Evolutionary conservation across 2,113 vertebrate species (phyloP).

Genomic region (Nyctereutes procyonoides): DNA sequence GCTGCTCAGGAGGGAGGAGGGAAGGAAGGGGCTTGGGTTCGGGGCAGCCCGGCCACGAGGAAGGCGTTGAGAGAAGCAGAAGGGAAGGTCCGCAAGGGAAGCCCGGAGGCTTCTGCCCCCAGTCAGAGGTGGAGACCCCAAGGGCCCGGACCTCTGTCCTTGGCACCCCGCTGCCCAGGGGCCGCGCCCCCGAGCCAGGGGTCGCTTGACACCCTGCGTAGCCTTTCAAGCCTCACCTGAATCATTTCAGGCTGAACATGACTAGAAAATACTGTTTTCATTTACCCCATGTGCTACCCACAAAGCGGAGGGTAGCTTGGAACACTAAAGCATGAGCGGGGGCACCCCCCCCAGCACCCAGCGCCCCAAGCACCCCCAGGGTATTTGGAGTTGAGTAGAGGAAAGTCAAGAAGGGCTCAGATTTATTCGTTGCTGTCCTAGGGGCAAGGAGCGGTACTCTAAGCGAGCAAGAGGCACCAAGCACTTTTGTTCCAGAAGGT

Average conservation of each 20-base stretch:
- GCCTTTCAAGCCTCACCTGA: neutral
- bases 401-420: neutral
- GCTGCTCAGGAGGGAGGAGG: neutral
- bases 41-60: neutral
- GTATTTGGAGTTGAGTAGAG: neutral
- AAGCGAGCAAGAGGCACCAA: neutral
- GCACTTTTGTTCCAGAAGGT: neutral
- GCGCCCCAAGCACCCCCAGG: neutral
- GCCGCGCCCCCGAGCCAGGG: neutral
- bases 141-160: neutral
- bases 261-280: neutral
- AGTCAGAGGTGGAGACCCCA: neutral
- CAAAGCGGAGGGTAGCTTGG: neutral
- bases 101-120: neutral
- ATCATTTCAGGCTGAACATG: neutral
- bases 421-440: neutral
- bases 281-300: neutral
- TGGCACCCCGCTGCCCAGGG: neutral
- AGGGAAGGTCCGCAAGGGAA: neutral
- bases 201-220: neutral
- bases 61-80: neutral
- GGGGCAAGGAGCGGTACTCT: neutral
- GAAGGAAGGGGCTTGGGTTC: neutral
- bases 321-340: neutral
- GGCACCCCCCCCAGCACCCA: neutral